Conservation (phyloP, 1,140 invertebrate species). For the Cecropterus lyciades region DNA sequence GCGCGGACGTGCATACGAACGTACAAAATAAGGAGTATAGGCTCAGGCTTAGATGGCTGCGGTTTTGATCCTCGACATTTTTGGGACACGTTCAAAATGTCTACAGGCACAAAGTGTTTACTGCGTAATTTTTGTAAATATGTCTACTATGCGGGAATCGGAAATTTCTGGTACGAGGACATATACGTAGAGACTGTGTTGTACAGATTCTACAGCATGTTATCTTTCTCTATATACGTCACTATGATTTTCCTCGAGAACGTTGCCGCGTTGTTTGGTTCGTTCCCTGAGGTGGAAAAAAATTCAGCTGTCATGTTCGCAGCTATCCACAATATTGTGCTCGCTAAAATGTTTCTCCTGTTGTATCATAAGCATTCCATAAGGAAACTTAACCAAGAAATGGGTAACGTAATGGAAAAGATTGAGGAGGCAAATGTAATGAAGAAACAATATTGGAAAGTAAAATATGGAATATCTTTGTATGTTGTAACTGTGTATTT, state of each 20-base stretch:
- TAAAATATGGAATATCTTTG: conserved; percentile 59
- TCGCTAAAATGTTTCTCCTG: conserved; percentile 70
- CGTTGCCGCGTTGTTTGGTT: conserved; percentile 64
- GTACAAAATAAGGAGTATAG: background rate
- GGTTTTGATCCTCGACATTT: conserved; percentile 20
- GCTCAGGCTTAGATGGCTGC: background rate
- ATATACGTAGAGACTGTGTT: conserved; percentile 52
- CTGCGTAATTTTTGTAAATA: conserved; percentile 62
- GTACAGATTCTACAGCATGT: conserved; percentile 59
- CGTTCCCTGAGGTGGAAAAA: conserved; percentile 72
- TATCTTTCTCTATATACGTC: conserved; percentile 63
- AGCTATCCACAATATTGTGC: conserved; percentile 72
- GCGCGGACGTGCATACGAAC: background rate
- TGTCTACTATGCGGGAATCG: conserved; percentile 64
- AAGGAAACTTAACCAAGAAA: conserved; percentile 71
- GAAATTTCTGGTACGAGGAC: conserved; percentile 67
- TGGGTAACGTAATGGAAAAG: conserved; percentile 58
- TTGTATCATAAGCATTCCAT: conserved; percentile 69
- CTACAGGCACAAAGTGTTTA: conserved; percentile 52
- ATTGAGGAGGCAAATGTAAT: conserved; percentile 62
- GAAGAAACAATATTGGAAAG: conserved; percentile 65
- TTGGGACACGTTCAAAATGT: conserved; percentile 46
- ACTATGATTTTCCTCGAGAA: conserved; percentile 74
- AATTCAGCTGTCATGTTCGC: conserved; percentile 74
- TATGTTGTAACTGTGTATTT: conserved; percentile 69